Evolutionary conservation across 1,140 invertebrate genomes (phyloP).

Genomic region (Adoxophyes honmai): DNA sequence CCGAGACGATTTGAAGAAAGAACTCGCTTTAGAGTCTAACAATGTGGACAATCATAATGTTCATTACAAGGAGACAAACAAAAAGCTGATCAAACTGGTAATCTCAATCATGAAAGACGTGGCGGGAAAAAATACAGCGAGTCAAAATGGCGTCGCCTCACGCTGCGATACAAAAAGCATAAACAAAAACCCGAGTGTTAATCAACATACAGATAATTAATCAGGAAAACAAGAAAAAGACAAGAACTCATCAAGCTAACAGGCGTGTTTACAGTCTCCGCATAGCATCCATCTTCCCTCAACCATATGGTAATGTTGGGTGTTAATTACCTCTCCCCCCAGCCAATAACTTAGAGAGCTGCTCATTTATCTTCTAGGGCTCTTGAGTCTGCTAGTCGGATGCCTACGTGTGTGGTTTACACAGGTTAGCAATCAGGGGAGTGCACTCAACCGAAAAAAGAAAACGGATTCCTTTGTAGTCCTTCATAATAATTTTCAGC

Average conservation of each 20-base stretch:
- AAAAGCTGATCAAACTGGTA: too few species aligned
- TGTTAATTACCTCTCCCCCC: conserved; percentile 17
- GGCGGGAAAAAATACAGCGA: too few species aligned
- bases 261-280: background rate
- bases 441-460: too few species aligned
- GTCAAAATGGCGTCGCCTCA: too few species aligned
- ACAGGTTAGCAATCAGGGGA: background rate
- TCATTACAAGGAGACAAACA: too few species aligned
- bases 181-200: background rate
- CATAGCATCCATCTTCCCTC: conserved; percentile 4
- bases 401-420: background rate
- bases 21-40: too few species aligned
- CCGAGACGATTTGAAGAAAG: too few species aligned
- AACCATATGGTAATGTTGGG: conserved; percentile 18
- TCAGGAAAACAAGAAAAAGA: background rate
- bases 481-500: too few species aligned
- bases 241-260: conserved; percentile 1
- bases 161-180: background rate
- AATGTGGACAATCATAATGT: too few species aligned
- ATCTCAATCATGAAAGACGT: too few species aligned
- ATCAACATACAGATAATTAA: conserved; percentile 5
- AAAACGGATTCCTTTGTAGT: too few species aligned
- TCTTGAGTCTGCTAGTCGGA: background rate
- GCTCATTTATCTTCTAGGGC: conserved; percentile 2
- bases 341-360: conserved; percentile 32